Evolutionary conservation across 2,888 invertebrate genomes (phyloP).

Genomic region (Copidosoma aretas): DNA sequence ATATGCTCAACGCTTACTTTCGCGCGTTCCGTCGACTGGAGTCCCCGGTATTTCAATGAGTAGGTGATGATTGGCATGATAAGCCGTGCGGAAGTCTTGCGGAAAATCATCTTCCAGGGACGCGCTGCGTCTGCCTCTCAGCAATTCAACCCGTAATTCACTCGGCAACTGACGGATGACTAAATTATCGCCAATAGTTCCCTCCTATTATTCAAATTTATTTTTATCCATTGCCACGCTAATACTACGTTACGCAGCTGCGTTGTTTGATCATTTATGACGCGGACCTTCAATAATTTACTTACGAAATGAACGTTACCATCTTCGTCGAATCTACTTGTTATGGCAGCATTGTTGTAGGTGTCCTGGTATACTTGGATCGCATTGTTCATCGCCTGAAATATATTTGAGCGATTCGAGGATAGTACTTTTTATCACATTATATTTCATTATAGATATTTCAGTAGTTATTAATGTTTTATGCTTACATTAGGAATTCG

Average conservation of each 20-base stretch:
- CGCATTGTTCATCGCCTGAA: constrained; percentile 23
- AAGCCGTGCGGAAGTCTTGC: constrained; percentile 24
- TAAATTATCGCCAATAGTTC: constrained; percentile 44
- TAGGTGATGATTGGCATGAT: constrained; percentile 31
- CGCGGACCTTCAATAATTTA: constrained; percentile 9
- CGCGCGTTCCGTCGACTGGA: constrained; percentile 6
- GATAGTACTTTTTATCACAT: no score
- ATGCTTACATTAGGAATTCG: constrained; percentile 36
- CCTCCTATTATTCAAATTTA: constrained; percentile 41
- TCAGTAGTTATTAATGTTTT: no score
- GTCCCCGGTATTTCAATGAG: constrained; percentile 25
- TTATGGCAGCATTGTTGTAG: constrained; percentile 43
- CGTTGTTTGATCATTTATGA: neutral
- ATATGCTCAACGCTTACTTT: constrained; percentile 20
- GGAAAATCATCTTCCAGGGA: constrained; percentile 10
- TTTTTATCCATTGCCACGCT: constrained; percentile 7
- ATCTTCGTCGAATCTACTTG: constrained; percentile 35
- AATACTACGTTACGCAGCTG: constrained; percentile 3
- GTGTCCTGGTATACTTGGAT: constrained; percentile 43
- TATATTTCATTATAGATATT: neutral
- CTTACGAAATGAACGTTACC: constrained; percentile 45
- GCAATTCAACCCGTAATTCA: constrained; percentile 31
- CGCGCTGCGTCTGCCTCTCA: constrained; percentile 28
- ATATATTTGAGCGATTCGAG: neutral
- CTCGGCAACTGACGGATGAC: constrained; percentile 45